These are phyloP conservation scores for Manis crassicaudata DNA, from an alignment of 2,797 vertebrate genomes.

Conservation along the genomic window DNA sequence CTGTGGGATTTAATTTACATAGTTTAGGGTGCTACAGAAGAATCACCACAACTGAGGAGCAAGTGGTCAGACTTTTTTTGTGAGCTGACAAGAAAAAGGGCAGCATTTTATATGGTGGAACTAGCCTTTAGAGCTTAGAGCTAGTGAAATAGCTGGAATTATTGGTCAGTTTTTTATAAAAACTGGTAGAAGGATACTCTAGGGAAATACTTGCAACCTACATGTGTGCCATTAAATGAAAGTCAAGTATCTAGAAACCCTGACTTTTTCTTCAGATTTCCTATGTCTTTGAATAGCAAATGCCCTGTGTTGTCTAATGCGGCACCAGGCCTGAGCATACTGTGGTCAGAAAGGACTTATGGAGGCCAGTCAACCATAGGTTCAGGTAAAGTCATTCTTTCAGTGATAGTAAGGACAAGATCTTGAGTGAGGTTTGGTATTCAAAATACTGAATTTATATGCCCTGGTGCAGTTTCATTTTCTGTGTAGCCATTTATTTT, in stretches of 20 bases:
- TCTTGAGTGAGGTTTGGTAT: background rate
- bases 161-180: background rate
- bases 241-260: background rate
- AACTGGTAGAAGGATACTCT: background rate
- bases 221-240: background rate
- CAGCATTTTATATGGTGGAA: background rate
- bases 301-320: background rate
- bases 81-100: background rate
- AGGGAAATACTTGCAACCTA: background rate
- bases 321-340: background rate
- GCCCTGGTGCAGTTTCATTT: background rate
- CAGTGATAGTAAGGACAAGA: background rate
- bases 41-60: background rate
- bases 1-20: background rate
- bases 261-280: background rate
- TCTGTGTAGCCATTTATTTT: constrained; percentile 14
- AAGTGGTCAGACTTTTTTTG: background rate
- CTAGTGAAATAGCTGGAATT: background rate
- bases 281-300: background rate
- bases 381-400: background rate
- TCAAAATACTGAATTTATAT: background rate
- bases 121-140: background rate
- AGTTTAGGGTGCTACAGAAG: background rate
- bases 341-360: background rate
- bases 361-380: background rate